Evolutionary conservation across 2,797 vertebrate species (phyloP).

Genomic region (Bucorvus abyssinicus): DNA sequence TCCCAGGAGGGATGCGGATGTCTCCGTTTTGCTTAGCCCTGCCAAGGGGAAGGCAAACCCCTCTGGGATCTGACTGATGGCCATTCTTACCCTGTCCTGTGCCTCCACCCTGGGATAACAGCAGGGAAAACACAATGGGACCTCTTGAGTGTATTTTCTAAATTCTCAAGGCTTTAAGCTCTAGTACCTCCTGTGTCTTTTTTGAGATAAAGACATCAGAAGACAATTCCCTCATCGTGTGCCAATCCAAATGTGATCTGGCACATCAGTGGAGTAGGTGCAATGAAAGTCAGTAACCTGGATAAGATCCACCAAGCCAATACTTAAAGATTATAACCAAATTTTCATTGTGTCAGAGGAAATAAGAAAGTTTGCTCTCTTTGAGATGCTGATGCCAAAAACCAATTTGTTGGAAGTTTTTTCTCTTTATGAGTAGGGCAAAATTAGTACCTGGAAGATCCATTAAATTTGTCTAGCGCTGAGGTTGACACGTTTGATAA

Average conservation of each 20-base stretch:
- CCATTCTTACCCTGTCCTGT: not conserved
- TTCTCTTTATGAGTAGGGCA: not conserved
- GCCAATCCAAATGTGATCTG: not conserved
- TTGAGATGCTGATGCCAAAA: not conserved
- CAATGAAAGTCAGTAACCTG: not conserved
- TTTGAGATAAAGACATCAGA: not conserved
- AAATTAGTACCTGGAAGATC: not conserved
- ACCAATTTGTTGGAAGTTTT: not conserved
- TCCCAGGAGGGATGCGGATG: not conserved
- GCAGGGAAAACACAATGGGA: not conserved
- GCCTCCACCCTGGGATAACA: not conserved
- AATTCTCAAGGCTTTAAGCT: not conserved
- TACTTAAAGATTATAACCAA: not conserved
- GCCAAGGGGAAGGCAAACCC: not conserved
- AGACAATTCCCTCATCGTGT: rapidly evolving
- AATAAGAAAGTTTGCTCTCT: not conserved
- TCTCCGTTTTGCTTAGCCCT: not conserved
- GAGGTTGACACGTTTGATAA: not conserved
- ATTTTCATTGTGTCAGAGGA: not conserved
- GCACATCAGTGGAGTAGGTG: not conserved
- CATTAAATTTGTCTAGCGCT: not conserved
- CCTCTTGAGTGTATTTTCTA: not conserved
- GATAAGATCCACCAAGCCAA: not conserved
- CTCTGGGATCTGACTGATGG: not conserved
- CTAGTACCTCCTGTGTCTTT: rapidly evolving